Percentiles rank a stretch among this genome's conserved stretches.
Conservation (phyloP, 2,888 invertebrate genomes). For the Pseudanteris insignis region DNA sequence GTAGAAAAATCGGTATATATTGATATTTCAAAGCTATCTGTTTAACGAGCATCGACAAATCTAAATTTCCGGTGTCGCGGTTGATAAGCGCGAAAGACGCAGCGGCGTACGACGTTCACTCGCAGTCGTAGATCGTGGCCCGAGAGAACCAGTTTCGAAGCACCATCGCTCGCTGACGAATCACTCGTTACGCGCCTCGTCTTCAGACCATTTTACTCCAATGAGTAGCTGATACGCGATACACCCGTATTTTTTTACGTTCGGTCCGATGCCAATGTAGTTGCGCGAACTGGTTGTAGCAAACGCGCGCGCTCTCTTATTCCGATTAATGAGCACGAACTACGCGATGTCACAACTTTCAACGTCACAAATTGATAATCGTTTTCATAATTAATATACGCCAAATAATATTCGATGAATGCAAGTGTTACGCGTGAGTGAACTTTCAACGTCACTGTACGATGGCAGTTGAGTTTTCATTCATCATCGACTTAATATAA, state of each 20-base stretch:
- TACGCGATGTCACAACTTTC: slow-evolving; percentile 17
- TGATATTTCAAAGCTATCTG: too few species aligned
- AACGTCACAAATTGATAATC: slow-evolving; percentile 8
- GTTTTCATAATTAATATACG: slow-evolving; percentile 19
- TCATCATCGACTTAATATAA: too few species aligned
- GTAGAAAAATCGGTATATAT: too few species aligned
- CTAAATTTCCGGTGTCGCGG: slow-evolving; percentile 40
- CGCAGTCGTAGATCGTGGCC: slow-evolving; percentile 31
- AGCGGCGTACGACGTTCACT: slow-evolving; percentile 21
- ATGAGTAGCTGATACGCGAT: slow-evolving; percentile 20
- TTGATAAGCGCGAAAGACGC: slow-evolving; percentile 30
- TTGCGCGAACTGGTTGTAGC: slow-evolving; percentile 6
- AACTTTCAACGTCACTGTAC: too few species aligned
- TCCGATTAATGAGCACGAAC: slow-evolving; percentile 19
- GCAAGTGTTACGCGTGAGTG: too few species aligned
- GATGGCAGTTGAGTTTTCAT: too few species aligned
- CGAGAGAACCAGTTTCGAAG: slow-evolving; percentile 36
- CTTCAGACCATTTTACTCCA: slow-evolving; percentile 30
- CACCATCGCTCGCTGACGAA: slow-evolving; percentile 24
- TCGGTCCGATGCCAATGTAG: slow-evolving; percentile 3
- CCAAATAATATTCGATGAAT: too few species aligned
- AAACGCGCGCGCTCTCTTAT: slow-evolving; percentile 7
- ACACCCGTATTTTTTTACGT: slow-evolving; percentile 6
- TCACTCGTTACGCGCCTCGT: slow-evolving; percentile 33
- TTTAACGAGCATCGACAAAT: slow-evolving; percentile 26